Percentiles rank a stretch among this genome's conserved stretches.
Evolutionary conservation across 2,888 invertebrate species (phyloP).

Genomic region (Branchellion lobata): DNA sequence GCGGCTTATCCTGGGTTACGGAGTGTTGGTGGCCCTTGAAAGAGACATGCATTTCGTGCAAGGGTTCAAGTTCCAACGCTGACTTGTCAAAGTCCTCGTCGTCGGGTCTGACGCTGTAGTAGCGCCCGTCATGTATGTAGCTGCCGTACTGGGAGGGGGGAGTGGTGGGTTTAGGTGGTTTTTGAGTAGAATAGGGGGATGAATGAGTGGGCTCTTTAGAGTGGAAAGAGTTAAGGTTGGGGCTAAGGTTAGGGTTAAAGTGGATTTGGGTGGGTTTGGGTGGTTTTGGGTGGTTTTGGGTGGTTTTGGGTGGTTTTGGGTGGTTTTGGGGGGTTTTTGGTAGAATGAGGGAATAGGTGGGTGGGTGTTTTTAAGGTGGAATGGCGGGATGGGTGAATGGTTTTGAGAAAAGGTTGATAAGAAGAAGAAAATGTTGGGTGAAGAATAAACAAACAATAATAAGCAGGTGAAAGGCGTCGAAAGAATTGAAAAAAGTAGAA

Average conservation of each 20-base stretch:
- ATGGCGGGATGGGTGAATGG: too few species aligned
- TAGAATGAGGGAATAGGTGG: neutral
- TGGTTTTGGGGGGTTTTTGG: neutral
- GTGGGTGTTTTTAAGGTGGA: too few species aligned
- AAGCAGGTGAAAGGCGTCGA: too few species aligned
- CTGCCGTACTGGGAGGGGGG: neutral
- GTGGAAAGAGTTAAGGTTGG: neutral
- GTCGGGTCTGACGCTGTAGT: neutral
- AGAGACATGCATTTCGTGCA: neutral
- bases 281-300: neutral
- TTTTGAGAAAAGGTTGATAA: too few species aligned
- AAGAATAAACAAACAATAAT: too few species aligned
- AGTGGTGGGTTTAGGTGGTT: neutral
- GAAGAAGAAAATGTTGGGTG: too few species aligned
- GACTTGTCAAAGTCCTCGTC: neutral
- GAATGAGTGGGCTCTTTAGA: neutral
- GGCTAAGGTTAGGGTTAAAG: too few species aligned
- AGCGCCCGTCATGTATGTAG: neutral
- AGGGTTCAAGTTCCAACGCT: neutral
- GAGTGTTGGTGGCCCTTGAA: neutral
- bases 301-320: too few species aligned
- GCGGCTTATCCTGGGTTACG: constrained; percentile 1
- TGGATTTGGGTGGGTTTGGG: neutral
- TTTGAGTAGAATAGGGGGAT: neutral
- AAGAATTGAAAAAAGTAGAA: too few species aligned